Conservation (phyloP, 1,140 invertebrate species). For the Papilio dardanus region DNA sequence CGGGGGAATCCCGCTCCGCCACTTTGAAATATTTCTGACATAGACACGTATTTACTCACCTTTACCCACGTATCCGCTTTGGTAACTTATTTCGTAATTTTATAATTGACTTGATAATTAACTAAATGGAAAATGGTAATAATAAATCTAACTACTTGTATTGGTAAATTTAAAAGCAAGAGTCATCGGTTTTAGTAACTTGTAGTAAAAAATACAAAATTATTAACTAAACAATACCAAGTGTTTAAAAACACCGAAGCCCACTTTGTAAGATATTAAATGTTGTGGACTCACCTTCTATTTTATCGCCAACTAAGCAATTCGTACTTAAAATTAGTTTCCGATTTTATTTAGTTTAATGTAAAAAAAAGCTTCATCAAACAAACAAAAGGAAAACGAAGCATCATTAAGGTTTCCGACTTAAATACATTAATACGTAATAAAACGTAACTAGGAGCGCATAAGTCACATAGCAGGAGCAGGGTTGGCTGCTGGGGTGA, state of each 20-base stretch:
- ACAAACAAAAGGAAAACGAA: background rate
- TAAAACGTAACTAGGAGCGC: conserved; percentile 6
- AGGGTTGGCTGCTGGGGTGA: conserved; percentile 37
- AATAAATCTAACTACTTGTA: too few species aligned
- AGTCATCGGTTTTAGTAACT: too few species aligned
- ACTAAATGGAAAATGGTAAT: background rate
- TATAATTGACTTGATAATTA: background rate
- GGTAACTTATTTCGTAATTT: conserved; percentile 25
- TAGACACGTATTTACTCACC: conserved; percentile 46
- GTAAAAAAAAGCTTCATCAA: background rate
- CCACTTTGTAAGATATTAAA: too few species aligned
- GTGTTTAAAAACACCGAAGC: too few species aligned
- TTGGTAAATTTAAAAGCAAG: too few species aligned
- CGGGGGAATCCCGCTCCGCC: conserved; percentile 61
- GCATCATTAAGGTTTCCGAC: conserved; percentile 12
- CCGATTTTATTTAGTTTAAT: background rate
- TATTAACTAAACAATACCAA: too few species aligned
- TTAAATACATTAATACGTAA: conserved; percentile 22
- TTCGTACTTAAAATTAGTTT: background rate
- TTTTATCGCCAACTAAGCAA: background rate
- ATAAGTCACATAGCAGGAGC: background rate
- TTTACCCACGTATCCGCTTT: background rate
- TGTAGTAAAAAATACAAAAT: too few species aligned
- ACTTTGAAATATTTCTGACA: conserved; percentile 68
- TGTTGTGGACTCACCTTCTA: too few species aligned